These are phyloP conservation scores for Neria commutata DNA, from an alignment of 2,888 invertebrate species.

Conservation along the genomic window DNA sequence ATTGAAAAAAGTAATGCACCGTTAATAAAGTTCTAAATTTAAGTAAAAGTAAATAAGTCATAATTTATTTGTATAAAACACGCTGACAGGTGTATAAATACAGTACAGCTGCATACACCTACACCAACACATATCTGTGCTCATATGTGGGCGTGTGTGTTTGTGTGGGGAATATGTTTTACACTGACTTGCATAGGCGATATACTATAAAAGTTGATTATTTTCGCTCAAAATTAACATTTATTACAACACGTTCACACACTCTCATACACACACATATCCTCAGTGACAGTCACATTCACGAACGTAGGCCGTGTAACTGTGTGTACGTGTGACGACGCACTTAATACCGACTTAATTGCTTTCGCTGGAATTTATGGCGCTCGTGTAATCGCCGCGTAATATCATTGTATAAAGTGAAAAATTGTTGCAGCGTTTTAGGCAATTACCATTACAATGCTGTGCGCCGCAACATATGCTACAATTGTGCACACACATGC, in stretches of 20 bases:
- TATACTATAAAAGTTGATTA: conserved; percentile 56
- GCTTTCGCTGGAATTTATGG: conserved; percentile 55
- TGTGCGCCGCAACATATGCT: conserved; percentile 30
- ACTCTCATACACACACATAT: conserved; percentile 8
- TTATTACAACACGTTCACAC: conserved; percentile 51
- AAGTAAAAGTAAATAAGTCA: conserved; percentile 8
- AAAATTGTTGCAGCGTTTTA: conserved; percentile 57
- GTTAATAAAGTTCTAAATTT: conserved; percentile 2
- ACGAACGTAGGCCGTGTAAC: conserved; percentile 20
- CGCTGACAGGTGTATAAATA: conserved; percentile 21
- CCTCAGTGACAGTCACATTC: conserved; percentile 17
- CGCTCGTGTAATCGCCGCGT: conserved; percentile 54
- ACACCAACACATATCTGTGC: conserved; percentile 6
- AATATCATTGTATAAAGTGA: conserved; percentile 56
- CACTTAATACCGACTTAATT: conserved; percentile 55
- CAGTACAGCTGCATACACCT: conserved; percentile 13
- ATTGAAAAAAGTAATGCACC: neutral
- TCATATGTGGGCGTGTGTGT: conserved; percentile 1
- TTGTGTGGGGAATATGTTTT: conserved; percentile 30
- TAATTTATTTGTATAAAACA: conserved; percentile 19
- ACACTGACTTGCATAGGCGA: conserved; percentile 13
- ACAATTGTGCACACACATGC: conserved; percentile 42
- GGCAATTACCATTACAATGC: conserved; percentile 33
- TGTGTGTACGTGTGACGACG: conserved; percentile 38
- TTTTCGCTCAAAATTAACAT: conserved; percentile 56